These are phyloP conservation scores for Halictus ligatus DNA, from an alignment of 2,888 invertebrate genomes.

Conservation along the genomic window DNA sequence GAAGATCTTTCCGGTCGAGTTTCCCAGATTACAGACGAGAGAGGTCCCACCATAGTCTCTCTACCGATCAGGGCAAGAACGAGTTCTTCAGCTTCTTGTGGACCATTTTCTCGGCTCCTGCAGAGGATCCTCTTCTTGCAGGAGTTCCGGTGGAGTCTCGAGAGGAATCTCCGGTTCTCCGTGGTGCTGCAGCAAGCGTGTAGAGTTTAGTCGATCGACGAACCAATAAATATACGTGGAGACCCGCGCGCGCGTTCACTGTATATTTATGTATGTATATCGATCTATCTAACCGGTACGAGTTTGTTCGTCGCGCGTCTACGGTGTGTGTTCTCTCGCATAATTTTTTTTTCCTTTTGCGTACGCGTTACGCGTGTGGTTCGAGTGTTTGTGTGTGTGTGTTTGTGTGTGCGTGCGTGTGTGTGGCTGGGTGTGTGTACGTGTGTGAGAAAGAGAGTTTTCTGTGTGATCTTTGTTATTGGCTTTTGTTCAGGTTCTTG, in stretches of 20 bases:
- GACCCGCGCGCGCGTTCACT: not conserved
- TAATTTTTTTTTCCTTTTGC: not conserved
- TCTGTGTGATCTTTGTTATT: not conserved
- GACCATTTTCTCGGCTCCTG: not conserved
- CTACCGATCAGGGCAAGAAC: not conserved
- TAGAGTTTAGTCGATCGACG: slow-evolving; percentile 7
- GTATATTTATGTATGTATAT: slow-evolving; percentile 11
- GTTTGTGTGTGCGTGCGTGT: slow-evolving; percentile 5
- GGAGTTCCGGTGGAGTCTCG: not conserved
- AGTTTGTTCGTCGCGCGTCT: not conserved
- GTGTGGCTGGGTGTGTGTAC: slow-evolving; percentile 3
- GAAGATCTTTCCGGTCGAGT: too few relatives aligned
- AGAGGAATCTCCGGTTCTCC: slow-evolving; percentile 65
- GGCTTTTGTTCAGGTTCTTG: slow-evolving; percentile 23
- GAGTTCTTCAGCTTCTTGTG: not conserved
- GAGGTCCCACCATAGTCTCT: not conserved
- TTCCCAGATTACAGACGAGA: too few relatives aligned
- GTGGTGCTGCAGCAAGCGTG: slow-evolving; percentile 65
- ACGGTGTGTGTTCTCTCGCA: not conserved
- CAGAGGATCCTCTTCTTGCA: not conserved
- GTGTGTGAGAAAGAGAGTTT: not conserved
- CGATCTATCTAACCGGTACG: slow-evolving; percentile 43
- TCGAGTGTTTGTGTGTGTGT: too few relatives aligned
- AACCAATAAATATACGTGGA: slow-evolving; percentile 32
- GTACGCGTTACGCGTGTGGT: slow-evolving; percentile 8